Base-by-base conservation (phyloP, 2,797 vertebrate genomes). In the Alca torda region DNA sequence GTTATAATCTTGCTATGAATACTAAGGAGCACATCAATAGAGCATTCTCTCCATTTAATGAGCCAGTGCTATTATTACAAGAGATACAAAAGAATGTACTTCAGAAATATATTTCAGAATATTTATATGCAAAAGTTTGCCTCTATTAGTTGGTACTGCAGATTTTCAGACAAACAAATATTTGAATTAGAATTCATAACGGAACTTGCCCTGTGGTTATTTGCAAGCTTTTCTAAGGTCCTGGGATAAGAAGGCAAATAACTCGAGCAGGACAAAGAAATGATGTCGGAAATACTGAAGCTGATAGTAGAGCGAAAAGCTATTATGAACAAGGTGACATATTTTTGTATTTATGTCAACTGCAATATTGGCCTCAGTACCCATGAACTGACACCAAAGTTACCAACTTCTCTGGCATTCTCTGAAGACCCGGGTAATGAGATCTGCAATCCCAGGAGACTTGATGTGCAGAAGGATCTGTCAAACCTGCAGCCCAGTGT, bases 1-100 rank as follows among this genome's bases (percentile, higher is more conserved):
- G 30, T 67, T 88, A 28, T 37, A 51, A 60, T 91, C 64, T 90
- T 91, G 5, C 88, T 94, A 67, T 94, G 70, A 87, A 91, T 90
- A 76, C 35, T 51, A 63, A 94, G 73, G 41, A 82, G 13, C 4
- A n/a, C 43, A 54, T 84, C 79, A 87, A 79, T 45, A 87, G 82
- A 84, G 17, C 21, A 86, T 83, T 87, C 48, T 89, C n/a, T 64
- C 82, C 10, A 80, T 72, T 73, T 89, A 94, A 73, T 50, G 24
- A 92, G 46, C 37, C n/a, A 54, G 43, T 80, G 24, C 8, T 91
- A 79, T 84, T 85, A 92, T 75, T 80, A 35, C 50, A 80, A 85
- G 43, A 75, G 13, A 43, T 16, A 61, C 6, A 45, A 60, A 53
- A 85, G 74, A 30, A 57, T 3, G 28, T 50, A 45, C 11, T 75